phyloP scores from a whole-genome alignment of 1,140 invertebrate genomes.

The Macrobrachium rosenbergii region DNA sequence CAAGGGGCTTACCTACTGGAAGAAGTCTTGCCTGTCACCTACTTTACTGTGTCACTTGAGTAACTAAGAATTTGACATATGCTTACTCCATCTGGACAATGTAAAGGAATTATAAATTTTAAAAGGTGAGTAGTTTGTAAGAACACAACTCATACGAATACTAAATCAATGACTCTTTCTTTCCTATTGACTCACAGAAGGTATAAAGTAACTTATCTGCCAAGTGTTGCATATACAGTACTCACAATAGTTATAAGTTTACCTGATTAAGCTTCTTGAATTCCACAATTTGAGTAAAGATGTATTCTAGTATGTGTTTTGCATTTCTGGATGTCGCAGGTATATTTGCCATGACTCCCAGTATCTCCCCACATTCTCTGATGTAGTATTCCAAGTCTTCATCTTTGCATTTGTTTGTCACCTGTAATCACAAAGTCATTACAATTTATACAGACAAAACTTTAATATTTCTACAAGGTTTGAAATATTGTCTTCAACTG shows the following conservation, averaged over 20 bases:
- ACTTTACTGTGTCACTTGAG: no score
- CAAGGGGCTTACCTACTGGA: no score
- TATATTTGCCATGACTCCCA: conserved; percentile 73
- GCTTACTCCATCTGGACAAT: no score
- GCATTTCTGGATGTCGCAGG: conserved; percentile 71
- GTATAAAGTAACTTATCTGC: no score
- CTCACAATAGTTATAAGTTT: neutral
- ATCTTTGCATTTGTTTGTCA: conserved; percentile 92
- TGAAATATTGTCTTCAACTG: neutral
- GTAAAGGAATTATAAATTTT: no score
- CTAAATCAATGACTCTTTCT: no score
- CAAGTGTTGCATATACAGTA: neutral
- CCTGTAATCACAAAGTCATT: conserved; percentile 31
- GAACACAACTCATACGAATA: no score
- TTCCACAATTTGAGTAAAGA: conserved; percentile 74
- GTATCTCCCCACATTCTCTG: conserved; percentile 87
- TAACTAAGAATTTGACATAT: no score
- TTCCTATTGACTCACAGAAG: neutral
- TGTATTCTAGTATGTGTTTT: conserved; percentile 75
- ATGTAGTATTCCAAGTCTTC: conserved; percentile 89
- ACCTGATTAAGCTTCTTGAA: conserved; percentile 73
- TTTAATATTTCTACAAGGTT: neutral
- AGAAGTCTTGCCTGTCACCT: no score
- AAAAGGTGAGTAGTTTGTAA: no score
- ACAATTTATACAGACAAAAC: neutral